Evolutionary conservation across 2,113 vertebrate genomes (phyloP).

Genomic region (Rhea pennata): DNA sequence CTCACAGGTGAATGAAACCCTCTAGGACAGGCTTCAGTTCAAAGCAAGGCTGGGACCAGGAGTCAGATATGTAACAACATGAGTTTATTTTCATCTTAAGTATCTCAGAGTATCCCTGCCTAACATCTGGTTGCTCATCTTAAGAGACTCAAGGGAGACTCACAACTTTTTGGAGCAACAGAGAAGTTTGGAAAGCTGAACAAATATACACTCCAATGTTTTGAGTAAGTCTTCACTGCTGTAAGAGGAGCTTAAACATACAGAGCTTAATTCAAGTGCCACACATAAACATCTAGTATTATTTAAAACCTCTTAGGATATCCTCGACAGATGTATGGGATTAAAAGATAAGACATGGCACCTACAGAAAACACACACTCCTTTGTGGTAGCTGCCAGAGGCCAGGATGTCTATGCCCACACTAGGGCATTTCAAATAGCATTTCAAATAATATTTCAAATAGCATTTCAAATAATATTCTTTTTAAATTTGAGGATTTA

Average conservation of each 20-base stretch:
- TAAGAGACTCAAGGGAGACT: neutral
- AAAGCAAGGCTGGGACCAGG: neutral
- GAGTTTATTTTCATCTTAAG: neutral
- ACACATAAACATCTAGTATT: accelerated
- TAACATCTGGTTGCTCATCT: neutral
- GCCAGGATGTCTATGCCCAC: neutral
- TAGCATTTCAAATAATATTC: neutral
- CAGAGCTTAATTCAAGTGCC: neutral
- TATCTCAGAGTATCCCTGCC: neutral
- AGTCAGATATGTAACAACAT: neutral
- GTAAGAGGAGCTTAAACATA: neutral
- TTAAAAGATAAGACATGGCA: neutral
- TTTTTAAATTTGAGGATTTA: neutral
- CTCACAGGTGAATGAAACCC: neutral
- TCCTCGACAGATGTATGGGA: neutral
- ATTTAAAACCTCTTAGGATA: neutral
- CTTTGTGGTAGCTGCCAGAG: neutral
- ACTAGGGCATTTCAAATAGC: neutral
- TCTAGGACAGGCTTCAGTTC: neutral
- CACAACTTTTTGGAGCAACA: neutral
- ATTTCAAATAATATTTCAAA: neutral
- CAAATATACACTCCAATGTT: neutral
- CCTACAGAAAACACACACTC: neutral
- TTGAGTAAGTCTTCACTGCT: neutral
- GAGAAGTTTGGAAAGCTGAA: neutral